phyloP scores from a whole-genome alignment of 2,113 vertebrate genomes.

The Platysternon megacephalum region DNA sequence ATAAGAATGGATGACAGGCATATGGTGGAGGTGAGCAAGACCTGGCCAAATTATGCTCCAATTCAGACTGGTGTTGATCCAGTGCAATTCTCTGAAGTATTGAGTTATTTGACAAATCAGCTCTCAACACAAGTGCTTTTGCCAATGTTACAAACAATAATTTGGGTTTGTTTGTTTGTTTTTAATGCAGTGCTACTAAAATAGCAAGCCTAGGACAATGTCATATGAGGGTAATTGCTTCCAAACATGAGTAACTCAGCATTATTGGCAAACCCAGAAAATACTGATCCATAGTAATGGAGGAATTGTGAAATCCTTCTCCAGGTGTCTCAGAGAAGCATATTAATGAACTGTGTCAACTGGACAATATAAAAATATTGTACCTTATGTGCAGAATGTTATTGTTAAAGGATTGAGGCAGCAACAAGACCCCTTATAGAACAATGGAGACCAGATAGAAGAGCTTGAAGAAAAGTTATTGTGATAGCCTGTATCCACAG shows the following conservation, averaged over 20 bases:
- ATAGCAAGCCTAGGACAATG: neutral
- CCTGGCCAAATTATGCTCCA: neutral
- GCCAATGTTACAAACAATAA: neutral
- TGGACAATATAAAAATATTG: neutral
- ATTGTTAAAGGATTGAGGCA: neutral
- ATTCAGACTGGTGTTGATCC: neutral
- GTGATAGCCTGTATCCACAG: neutral
- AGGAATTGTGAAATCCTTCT: conserved; percentile 15
- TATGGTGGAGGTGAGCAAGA: neutral
- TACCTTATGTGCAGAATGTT: neutral
- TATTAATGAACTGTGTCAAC: conserved; percentile 28
- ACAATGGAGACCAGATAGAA: neutral
- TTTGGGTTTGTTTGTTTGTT: no score
- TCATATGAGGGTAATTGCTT: conserved; percentile 15
- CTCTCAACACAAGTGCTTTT: neutral
- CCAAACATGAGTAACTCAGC: conserved; percentile 10
- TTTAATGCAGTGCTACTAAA: neutral
- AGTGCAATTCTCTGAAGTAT: neutral
- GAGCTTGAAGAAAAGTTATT: neutral
- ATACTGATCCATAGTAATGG: conserved; percentile 15
- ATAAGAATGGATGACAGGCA: neutral
- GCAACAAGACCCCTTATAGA: neutral
- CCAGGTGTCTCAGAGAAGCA: neutral
- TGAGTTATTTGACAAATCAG: neutral
- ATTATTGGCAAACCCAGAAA: conserved; percentile 34